Percentiles rank a stretch among this genome's conserved stretches.
These are phyloP conservation scores for Hydrotaea diabolus DNA, from an alignment of 2,888 invertebrate species.

Conservation along the genomic window DNA sequence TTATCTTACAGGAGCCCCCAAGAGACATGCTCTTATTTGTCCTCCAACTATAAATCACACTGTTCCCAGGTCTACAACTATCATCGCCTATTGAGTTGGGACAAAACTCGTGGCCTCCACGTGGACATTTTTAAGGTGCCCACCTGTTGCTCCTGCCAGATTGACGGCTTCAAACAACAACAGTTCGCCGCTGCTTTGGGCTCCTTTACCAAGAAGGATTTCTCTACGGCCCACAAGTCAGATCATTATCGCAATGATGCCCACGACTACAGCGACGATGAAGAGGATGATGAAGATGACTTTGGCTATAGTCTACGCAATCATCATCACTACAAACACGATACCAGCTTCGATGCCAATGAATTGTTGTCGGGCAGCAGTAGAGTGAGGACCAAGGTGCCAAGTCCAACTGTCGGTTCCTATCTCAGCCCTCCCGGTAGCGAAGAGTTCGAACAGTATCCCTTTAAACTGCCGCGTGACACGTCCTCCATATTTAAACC, in stretches of 20 bases:
- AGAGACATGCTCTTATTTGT: conserved; percentile 89
- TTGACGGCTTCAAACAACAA: conserved; percentile 88
- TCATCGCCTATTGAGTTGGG: conserved; percentile 91
- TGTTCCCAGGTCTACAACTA: conserved; percentile 92
- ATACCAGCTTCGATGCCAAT: conserved; percentile 71
- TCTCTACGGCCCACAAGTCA: conserved; percentile 69
- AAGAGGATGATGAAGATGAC: conserved; percentile 76
- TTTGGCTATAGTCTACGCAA: conserved; percentile 66
- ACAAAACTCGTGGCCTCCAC: conserved; percentile 88
- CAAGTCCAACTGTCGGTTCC: conserved; percentile 75
- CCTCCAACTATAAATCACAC: conserved; percentile 89
- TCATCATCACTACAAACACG: conserved; percentile 65
- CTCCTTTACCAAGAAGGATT: conserved; percentile 73
- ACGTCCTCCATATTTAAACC: conserved; percentile 26
- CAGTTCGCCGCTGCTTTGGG: conserved; percentile 85
- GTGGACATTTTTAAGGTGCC: conserved; percentile 93
- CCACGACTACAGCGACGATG: conserved; percentile 74
- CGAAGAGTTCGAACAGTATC: conserved; percentile 71
- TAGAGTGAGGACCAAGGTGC: conserved; percentile 73
- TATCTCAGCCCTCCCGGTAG: conserved; percentile 78
- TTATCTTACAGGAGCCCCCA: conserved; percentile 85
- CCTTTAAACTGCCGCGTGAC: conserved; percentile 61
- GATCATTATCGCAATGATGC: conserved; percentile 75
- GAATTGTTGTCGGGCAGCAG: conserved; percentile 74
- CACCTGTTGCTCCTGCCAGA: conserved; percentile 91